Base-by-base conservation (phyloP, 2,888 invertebrate genomes). In the Drosophila ustulata region DNA sequence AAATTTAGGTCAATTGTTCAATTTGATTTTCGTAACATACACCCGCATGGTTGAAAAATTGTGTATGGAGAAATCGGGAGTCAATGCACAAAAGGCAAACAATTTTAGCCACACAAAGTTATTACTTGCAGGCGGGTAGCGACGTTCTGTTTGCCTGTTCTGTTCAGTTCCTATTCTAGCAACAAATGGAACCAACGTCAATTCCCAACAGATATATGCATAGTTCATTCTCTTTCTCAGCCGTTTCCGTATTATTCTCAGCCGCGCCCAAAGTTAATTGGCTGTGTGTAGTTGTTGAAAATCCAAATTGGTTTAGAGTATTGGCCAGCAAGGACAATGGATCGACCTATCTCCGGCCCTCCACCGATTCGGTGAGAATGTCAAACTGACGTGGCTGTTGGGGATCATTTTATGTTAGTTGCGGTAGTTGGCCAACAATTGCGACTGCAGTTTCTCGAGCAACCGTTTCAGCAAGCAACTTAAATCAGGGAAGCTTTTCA, bases 191-290 rank as follows among this genome's bases (percentile, higher is more conserved):
- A 69, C 43, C 37, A 43, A 47, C 65, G 39, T 39, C 66, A 71
- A 74, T 57, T 72, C 76, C 51, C 52, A 63, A 67, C 67, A 71
- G 45, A 66, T 69, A 28, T 57, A 28, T 52, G 41, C 58, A 25
- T 18, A 13, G 39, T 37, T 4, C 5, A 37, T 25, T 23, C 26
- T 50, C 3, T 52, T 43, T n/a, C 26, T 11, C 61, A 50, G 59
- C 55, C 59, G 78, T 70, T 71, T 84, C 67, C 78, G 70, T 70
- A 78, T 56, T 66, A 18, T 26, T 52, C 58, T 49, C 56, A 66
- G 66, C 61, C 61, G 66, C 49, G 43, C 46, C 81, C 71, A 67
- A 87, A 83, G 63, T 81, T 88, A 88, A 89, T 89, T 84, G 88
- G 71, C 74, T 88, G 80, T 85, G 79, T 85, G 72, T 82, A 73